A percentile compares a stretch with the other conserved stretches of the same genome.
These are phyloP conservation scores for Ladona fulva DNA, from an alignment of 1,140 invertebrate genomes.

Conservation along the genomic window DNA sequence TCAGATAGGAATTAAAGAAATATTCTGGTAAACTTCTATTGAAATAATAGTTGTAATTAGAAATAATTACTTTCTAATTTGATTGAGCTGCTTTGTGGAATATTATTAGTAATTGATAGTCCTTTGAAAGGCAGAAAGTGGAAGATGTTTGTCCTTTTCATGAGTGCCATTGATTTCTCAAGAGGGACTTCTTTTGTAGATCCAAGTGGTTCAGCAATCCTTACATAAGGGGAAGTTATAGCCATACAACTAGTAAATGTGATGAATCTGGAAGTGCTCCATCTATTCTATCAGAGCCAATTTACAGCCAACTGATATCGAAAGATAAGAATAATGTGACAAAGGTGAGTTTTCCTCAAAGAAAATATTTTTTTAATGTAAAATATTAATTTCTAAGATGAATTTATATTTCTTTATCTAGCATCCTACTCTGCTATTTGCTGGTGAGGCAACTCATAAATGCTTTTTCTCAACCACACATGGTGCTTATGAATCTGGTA, in stretches of 20 bases:
- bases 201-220: conserved; percentile 54
- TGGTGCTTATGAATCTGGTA: conserved; percentile 51
- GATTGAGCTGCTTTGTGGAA: no score
- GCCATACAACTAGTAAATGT: conserved; percentile 44
- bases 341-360: conserved; percentile 19
- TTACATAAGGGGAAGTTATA: conserved; percentile 55
- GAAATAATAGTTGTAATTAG: no score
- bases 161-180: no score
- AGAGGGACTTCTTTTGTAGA: no score
- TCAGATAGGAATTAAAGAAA: no score
- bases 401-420: conserved; percentile 25
- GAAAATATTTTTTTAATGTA: no score
- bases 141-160: no score
- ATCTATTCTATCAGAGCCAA: conserved; percentile 17
- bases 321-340: background rate
- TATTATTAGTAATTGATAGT: no score
- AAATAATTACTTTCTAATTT: no score
- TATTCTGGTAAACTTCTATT: no score
- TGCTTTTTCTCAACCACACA: conserved; percentile 63
- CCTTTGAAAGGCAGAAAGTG: no score
- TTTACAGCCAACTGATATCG: background rate
- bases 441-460: conserved; percentile 62
- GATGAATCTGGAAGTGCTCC: conserved; percentile 35
- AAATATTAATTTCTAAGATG: no score
- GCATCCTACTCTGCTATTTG: conserved; percentile 52